These are phyloP conservation scores for Saturnia pavonia DNA, from an alignment of 2,888 invertebrate species.

Conservation along the genomic window DNA sequence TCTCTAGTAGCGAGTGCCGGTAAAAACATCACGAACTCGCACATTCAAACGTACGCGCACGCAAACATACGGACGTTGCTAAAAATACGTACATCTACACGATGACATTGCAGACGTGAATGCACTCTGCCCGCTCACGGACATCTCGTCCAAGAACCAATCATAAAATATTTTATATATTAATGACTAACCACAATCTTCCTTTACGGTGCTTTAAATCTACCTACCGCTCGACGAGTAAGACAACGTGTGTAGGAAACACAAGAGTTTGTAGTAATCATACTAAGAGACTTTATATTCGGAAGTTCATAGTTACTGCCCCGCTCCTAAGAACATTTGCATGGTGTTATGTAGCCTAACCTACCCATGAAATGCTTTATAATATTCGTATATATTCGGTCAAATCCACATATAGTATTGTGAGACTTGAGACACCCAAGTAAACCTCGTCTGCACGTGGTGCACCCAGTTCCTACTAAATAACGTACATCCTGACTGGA, in stretches of 20 bases:
- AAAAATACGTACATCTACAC: neutral
- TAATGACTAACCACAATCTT: neutral
- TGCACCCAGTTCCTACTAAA: too few relatives aligned
- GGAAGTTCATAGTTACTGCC: too few relatives aligned
- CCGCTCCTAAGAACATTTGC: too few relatives aligned
- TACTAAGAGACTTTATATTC: too few relatives aligned
- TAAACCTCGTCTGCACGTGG: too few relatives aligned
- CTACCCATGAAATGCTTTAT: too few relatives aligned
- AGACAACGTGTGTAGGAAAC: neutral
- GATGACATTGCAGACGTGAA: constrained; percentile 9
- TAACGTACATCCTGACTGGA: too few relatives aligned
- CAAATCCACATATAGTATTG: too few relatives aligned
- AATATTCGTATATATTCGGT: too few relatives aligned
- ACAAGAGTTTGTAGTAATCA: neutral
- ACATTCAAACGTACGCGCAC: neutral
- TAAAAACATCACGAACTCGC: neutral
- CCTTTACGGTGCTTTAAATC: neutral
- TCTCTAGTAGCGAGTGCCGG: neutral
- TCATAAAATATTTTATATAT: constrained; percentile 1
- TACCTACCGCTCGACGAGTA: neutral
- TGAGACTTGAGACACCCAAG: too few relatives aligned
- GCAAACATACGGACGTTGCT: neutral
- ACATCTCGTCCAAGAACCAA: neutral
- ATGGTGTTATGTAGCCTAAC: too few relatives aligned
- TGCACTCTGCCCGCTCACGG: constrained; percentile 9